Percentiles rank a stretch among this genome's conserved stretches.
Conservation (phyloP, 2,113 vertebrate species). For the Hyperoodon ampullatus region DNA sequence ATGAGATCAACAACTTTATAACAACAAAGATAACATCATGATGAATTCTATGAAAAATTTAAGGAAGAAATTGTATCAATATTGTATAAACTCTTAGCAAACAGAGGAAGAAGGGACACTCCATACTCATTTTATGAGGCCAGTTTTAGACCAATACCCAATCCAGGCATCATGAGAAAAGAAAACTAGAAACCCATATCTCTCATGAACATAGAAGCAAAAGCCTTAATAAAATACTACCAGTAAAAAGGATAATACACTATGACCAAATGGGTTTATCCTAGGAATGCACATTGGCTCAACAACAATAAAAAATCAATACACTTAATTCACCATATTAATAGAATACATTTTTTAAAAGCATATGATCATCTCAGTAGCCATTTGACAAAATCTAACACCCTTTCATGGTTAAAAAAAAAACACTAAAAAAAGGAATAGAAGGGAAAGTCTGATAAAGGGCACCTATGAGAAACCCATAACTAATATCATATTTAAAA, state of each 20-base stretch:
- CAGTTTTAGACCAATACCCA: background rate
- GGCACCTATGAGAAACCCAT: background rate
- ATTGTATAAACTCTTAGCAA: background rate
- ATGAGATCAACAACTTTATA: background rate
- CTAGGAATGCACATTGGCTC: background rate
- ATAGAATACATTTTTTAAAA: background rate
- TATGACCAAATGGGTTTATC: background rate
- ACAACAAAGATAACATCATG: background rate
- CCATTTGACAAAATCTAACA: background rate
- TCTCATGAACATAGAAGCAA: background rate
- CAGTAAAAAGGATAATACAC: background rate
- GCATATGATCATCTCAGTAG: background rate
- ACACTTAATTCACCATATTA: background rate
- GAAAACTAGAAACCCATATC: background rate
- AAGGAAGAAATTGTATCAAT: background rate
- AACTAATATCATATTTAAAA: background rate
- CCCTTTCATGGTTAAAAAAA: background rate
- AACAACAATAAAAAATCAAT: background rate
- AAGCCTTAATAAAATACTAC: background rate
- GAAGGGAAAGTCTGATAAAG: background rate
- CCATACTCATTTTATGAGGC: background rate
- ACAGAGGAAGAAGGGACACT: background rate
- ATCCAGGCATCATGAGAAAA: background rate
- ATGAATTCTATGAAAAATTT: background rate
- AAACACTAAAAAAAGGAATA: background rate